These are phyloP conservation scores for Pipistrellus nathusii DNA, from an alignment of 2,797 vertebrate species.

Conservation along the genomic window DNA sequence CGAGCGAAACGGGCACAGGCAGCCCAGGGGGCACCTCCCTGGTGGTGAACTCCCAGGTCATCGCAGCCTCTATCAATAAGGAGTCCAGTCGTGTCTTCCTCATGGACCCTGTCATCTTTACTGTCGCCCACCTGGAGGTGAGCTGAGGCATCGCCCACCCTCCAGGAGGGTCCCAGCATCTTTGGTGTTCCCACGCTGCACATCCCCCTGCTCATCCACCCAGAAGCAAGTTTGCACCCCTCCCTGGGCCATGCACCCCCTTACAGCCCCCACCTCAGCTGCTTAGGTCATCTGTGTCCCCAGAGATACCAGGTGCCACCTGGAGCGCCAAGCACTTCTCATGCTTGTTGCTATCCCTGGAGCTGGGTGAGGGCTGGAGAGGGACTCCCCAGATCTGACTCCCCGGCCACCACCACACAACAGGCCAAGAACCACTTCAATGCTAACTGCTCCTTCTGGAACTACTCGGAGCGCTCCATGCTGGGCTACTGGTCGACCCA, in stretches of 20 bases:
- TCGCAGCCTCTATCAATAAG: slow-evolving; percentile 96
- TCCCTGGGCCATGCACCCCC: neutral
- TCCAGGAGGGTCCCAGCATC: neutral
- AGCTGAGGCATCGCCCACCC: neutral
- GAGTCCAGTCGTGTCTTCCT: slow-evolving; percentile 96
- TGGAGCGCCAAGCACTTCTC: neutral
- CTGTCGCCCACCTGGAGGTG: slow-evolving; percentile 94
- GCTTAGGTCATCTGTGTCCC: neutral
- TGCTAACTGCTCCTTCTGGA: slow-evolving; percentile 98
- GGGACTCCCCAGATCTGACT: neutral
- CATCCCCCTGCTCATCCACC: neutral
- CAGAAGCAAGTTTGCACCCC: neutral
- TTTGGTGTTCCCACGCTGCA: neutral
- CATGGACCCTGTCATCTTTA: slow-evolving; percentile 95
- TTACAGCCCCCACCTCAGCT: neutral
- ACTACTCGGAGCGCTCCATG: slow-evolving; percentile 97
- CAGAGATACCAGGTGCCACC: neutral
- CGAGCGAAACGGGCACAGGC: slow-evolving; percentile 87
- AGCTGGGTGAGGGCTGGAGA: neutral
- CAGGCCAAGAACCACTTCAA: slow-evolving; percentile 95
- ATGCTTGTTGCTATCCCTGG: neutral
- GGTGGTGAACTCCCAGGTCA: slow-evolving; percentile 95
- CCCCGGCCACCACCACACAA: neutral
- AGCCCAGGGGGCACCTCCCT: slow-evolving; percentile 87
- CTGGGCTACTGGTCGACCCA: slow-evolving; percentile 96